phyloP scores from a whole-genome alignment of 2,113 vertebrate genomes.

The Platichthys stellatus region DNA sequence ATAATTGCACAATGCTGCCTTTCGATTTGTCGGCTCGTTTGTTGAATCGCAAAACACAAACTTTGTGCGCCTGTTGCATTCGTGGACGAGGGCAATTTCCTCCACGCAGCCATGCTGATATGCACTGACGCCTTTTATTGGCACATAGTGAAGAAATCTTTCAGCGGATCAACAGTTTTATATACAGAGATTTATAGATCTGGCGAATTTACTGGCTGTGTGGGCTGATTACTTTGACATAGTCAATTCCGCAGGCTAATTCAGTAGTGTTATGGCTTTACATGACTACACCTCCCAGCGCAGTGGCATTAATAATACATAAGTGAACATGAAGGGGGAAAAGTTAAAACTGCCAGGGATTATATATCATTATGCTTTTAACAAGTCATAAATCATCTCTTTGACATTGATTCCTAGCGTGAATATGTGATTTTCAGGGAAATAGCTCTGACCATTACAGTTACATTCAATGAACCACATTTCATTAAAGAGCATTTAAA shows the following conservation, averaged over 20 bases:
- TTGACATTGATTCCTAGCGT: not conserved
- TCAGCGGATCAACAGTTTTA: slow-evolving; percentile 63
- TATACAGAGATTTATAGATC: slow-evolving; percentile 49
- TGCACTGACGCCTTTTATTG: slow-evolving; percentile 38
- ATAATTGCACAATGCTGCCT: slow-evolving; percentile 69
- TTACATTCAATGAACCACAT: slow-evolving; percentile 13
- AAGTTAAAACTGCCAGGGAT: slow-evolving; percentile 16
- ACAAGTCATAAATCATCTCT: slow-evolving; percentile 6
- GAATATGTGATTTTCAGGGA: slow-evolving; percentile 21
- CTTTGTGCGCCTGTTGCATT: slow-evolving; percentile 50
- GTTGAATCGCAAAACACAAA: slow-evolving; percentile 65
- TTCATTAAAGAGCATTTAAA: slow-evolving; percentile 22
- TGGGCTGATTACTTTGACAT: slow-evolving; percentile 44
- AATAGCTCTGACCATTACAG: slow-evolving; percentile 18
- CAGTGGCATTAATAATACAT: slow-evolving; percentile 33
- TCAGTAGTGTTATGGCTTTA: slow-evolving; percentile 34
- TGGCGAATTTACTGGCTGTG: slow-evolving; percentile 26
- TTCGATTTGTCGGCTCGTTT: slow-evolving; percentile 65
- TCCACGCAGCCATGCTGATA: slow-evolving; percentile 17
- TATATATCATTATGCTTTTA: not conserved
- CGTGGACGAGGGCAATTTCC: slow-evolving; percentile 39
- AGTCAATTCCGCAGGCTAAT: slow-evolving; percentile 18
- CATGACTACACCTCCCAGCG: slow-evolving; percentile 22
- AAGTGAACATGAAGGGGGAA: slow-evolving; percentile 25
- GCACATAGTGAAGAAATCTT: slow-evolving; percentile 32